A percentile compares a stretch with the other conserved stretches of the same genome.
Evolutionary conservation across 2,113 vertebrate species (phyloP).

Genomic region (Cynoglossus semilaevis): DNA sequence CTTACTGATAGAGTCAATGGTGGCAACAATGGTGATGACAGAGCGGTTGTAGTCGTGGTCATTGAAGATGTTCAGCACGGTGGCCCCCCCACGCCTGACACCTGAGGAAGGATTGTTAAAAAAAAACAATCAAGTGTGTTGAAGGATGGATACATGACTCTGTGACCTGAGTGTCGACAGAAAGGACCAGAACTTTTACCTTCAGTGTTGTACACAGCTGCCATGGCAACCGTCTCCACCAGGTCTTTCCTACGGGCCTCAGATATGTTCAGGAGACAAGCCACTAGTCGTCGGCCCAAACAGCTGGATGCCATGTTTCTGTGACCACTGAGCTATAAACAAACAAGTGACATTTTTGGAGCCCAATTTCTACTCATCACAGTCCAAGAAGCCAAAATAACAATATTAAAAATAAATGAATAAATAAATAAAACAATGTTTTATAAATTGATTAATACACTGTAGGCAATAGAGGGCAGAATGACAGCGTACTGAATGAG

Average conservation of each 20-base stretch:
- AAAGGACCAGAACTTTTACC: conserved; percentile 47
- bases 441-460: too few species aligned
- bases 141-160: background rate
- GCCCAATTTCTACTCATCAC: too few species aligned
- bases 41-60: conserved; percentile 79
- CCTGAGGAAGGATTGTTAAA: conserved; percentile 41
- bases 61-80: conserved; percentile 80
- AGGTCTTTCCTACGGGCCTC: conserved; percentile 76
- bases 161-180: too few species aligned
- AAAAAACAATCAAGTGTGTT: too few species aligned
- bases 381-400: too few species aligned
- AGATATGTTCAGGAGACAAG: conserved; percentile 80
- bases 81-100: conserved; percentile 52
- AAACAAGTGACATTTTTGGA: too few species aligned
- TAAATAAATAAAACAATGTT: too few species aligned
- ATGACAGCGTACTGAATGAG: too few species aligned
- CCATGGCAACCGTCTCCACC: conserved; percentile 78
- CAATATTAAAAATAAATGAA: too few species aligned
- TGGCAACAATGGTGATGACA: conserved; percentile 75
- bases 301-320: conserved; percentile 61
- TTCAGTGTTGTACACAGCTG: conserved; percentile 64
- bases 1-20: conserved; percentile 69
- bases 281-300: conserved; percentile 67
- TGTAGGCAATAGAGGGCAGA: too few species aligned
- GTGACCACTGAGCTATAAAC: background rate